Base-by-base conservation (phyloP, 2,797 vertebrate genomes). In the Anas capensis region DNA sequence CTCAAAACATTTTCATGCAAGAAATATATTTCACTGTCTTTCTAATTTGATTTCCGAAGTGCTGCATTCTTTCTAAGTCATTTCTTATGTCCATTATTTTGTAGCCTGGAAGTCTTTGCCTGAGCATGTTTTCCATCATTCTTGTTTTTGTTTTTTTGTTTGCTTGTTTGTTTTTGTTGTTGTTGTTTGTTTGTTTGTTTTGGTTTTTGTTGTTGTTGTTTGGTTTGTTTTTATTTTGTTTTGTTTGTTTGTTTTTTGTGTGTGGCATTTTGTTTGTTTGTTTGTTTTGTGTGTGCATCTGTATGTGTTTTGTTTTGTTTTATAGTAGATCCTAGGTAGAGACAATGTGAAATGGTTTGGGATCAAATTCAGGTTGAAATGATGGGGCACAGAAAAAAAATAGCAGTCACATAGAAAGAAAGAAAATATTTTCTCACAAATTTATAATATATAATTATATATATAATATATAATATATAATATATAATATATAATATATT, bases 31-130 rank as follows among this genome's bases (percentile, higher is more conserved):
- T 95, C 81, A 64, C 36, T 71, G 33, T 44, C 44, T 82, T 88
- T 80, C 56, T 88, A 88, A 86, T 92, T 75, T 88, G 95, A 97
- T 96, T 94, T 76, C 68, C 56, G 24, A 54, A 81, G 91, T 49
- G 76, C 54, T 70, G 26, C 54, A 49, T 91, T 88, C 89, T 96
- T 94, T 92, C 84, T 80, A 53, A 65, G 26, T 82, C 0, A 34
- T 90, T 94, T 95, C 92, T 92, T 95, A 80, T 87, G 29, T 78
- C 90, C n/a, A 12, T 85, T 88, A 77, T 94, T 95, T 88, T 76
- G 42, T 61, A 70, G 61, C 29, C 70, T 90, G 76, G 79, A 94
- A 96, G 54, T 68, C 31, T 95, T 91, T 94, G 90, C 78, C 93
- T 83, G 53, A 96, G 48, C 92, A 86, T 86, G 97, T 90, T 97